Percentiles rank a stretch among this genome's conserved stretches.
These are phyloP conservation scores for Naja naja DNA, from an alignment of 2,113 vertebrate species.

Conservation along the genomic window DNA sequence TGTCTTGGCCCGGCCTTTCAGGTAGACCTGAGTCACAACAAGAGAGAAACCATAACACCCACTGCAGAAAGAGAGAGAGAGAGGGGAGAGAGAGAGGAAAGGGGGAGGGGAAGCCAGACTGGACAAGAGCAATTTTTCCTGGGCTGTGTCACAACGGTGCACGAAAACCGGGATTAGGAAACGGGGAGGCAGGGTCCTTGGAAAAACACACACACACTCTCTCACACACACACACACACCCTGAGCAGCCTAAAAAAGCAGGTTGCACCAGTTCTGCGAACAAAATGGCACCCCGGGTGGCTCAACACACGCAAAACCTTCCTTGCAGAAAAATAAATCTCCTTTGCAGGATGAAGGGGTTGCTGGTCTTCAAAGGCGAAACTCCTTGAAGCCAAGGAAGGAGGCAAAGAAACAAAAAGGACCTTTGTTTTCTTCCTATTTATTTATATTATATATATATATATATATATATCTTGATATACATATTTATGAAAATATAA, in stretches of 20 bases:
- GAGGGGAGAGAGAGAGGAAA: no score
- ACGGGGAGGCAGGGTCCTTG: neutral
- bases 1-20: constrained; percentile 68
- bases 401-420: neutral
- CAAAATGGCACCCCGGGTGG: neutral
- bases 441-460: no score
- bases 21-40: constrained; percentile 69
- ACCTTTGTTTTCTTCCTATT: neutral
- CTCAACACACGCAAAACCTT: no score
- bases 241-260: neutral
- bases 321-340: neutral
- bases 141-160: neutral
- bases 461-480: no score
- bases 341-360: neutral
- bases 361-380: neutral
- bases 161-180: neutral
- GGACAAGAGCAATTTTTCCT: fast-evolving
- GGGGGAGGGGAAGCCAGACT: neutral
- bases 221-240: neutral
- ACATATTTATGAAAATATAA: no score
- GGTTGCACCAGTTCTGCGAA: neutral
- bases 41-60: neutral
- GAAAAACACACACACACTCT: neutral
- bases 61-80: neutral
- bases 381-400: neutral